phyloP scores from a whole-genome alignment of 1,140 invertebrate genomes.

The Tribolium castaneum region DNA sequence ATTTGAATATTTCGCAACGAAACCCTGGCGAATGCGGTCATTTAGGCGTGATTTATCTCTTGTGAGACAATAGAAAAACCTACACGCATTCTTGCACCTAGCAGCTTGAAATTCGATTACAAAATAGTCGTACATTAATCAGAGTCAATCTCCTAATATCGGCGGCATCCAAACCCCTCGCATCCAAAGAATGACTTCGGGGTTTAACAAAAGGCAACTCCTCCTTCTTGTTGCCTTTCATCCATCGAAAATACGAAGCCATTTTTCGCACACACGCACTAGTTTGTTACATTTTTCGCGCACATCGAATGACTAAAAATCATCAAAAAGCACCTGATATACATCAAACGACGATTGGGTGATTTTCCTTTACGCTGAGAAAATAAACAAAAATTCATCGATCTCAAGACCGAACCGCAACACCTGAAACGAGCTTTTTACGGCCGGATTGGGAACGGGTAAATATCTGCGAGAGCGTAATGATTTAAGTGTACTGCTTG shows the following conservation, averaged over 20 bases:
- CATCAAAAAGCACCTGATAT: constrained; percentile 24
- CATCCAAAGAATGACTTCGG: constrained; percentile 81
- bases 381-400: constrained; percentile 30
- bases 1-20: constrained; percentile 9
- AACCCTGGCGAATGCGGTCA: constrained; percentile 15
- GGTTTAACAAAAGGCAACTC: constrained; percentile 71
- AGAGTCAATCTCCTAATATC: constrained; percentile 69
- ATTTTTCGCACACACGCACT: constrained; percentile 60
- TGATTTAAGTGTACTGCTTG: constrained; percentile 4
- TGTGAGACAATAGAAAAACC: constrained; percentile 18
- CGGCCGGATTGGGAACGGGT: constrained; percentile 12
- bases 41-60: constrained; percentile 8
- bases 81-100: constrained; percentile 10
- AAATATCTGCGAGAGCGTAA: not conserved
- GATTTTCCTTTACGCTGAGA: constrained; percentile 27
- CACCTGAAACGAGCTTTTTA: not conserved
- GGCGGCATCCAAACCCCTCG: constrained; percentile 76
- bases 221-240: constrained; percentile 73
- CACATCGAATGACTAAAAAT: constrained; percentile 1
- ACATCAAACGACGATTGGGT: constrained; percentile 22
- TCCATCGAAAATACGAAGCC: constrained; percentile 80
- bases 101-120: constrained; percentile 14
- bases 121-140: constrained; percentile 35
- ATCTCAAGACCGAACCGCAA: not conserved
- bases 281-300: constrained; percentile 4